Conservation (phyloP, 2,113 vertebrate species). For the Eubucco bourcierii region DNA sequence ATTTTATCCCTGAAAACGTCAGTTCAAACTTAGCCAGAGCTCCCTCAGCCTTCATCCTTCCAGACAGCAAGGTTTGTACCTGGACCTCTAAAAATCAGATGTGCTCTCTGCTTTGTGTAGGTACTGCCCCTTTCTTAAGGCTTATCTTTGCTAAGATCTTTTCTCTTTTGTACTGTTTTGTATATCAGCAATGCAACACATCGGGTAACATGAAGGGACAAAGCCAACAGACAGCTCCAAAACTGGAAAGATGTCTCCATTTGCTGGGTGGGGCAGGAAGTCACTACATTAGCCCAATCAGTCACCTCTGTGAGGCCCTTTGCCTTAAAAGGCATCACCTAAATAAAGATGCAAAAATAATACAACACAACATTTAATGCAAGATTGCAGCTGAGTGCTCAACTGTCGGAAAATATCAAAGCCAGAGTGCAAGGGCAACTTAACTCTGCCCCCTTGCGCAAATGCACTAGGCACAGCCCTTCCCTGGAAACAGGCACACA, state of each 20-base stretch:
- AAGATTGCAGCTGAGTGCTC: slow-evolving; percentile 41
- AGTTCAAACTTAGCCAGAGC: neutral
- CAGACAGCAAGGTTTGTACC: neutral
- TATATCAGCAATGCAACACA: neutral
- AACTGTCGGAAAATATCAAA: slow-evolving; percentile 41
- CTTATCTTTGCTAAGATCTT: neutral
- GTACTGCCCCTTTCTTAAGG: neutral
- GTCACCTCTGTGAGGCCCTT: neutral
- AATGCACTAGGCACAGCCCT: slow-evolving; percentile 26
- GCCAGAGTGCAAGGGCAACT: slow-evolving; percentile 18
- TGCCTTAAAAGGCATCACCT: slow-evolving; percentile 40
- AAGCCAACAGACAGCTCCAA: neutral
- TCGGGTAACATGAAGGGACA: neutral
- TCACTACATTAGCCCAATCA: neutral
- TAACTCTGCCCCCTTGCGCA: slow-evolving; percentile 59
- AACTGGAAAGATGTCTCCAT: accelerated
- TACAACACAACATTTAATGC: neutral
- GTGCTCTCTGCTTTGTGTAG: neutral
- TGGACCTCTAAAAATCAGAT: neutral
- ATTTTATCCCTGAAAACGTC: neutral
- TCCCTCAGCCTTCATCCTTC: neutral
- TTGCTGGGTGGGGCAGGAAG: neutral
- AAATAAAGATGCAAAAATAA: slow-evolving; percentile 39
- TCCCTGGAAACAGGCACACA: neutral
- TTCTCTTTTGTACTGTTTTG: neutral